Evolutionary conservation across 2,113 vertebrate species (phyloP).

Genomic region (Coregonus clupeaformis): DNA sequence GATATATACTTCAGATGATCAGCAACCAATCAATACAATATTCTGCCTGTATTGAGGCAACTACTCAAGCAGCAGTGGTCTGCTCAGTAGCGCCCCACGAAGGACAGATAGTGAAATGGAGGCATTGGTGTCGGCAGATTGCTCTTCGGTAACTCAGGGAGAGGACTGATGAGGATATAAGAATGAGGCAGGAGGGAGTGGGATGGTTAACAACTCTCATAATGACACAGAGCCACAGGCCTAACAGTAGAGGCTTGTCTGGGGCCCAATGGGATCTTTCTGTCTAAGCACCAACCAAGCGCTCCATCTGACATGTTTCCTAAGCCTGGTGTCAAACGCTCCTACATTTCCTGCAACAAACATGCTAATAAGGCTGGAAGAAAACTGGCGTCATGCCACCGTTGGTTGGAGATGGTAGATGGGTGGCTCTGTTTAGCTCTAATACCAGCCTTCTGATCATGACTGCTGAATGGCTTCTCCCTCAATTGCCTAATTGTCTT

Average conservation of each 20-base stretch:
- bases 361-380: background rate
- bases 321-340: conserved; percentile 46
- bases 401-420: conserved; percentile 28
- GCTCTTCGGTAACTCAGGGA: no score
- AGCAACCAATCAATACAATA: no score
- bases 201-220: conserved; percentile 23
- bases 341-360: conserved; percentile 38
- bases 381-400: conserved; percentile 48
- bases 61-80: no score
- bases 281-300: conserved; percentile 34
- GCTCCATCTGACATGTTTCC: conserved; percentile 43
- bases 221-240: conserved; percentile 32
- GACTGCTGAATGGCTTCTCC: conserved; percentile 59
- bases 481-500: conserved; percentile 63
- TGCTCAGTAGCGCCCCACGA: no score
- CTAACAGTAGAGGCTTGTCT: conserved; percentile 19
- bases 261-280: conserved; percentile 16
- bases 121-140: no score
- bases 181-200: no score
- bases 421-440: conserved; percentile 25
- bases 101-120: no score
- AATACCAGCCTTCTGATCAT: conserved; percentile 27
- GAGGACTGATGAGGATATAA: no score
- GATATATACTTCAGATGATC: no score
- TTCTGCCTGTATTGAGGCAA: no score